A percentile compares a stretch with the other conserved stretches of the same genome.
phyloP scores from a whole-genome alignment of 2,113 vertebrate genomes.

The Calidris pugnax region DNA sequence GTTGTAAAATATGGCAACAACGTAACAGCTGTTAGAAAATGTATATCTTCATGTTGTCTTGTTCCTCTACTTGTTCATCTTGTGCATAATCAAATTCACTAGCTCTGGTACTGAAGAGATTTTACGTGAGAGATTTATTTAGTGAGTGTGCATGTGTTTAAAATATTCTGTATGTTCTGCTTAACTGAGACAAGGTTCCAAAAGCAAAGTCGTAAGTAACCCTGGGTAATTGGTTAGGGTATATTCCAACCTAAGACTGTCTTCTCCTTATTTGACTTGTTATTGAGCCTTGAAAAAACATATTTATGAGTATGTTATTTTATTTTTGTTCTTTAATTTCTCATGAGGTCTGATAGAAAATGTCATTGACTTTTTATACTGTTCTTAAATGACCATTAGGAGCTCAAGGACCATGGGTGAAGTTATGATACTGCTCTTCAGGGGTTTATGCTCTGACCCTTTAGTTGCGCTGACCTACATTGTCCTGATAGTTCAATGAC shows the following conservation, averaged over 20 bases:
- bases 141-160: not conserved
- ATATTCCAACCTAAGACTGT: not conserved
- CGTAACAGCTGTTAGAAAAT: constrained; percentile 6
- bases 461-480: not conserved
- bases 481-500: not conserved
- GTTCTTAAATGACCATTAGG: not conserved
- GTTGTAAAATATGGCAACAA: constrained; percentile 33
- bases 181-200: not conserved
- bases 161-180: not conserved
- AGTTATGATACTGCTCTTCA: not conserved
- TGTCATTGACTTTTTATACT: not conserved
- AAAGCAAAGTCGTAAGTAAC: not conserved
- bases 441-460: not conserved
- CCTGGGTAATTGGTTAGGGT: not conserved
- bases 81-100: not conserved
- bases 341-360: not conserved
- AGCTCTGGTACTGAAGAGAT: not conserved
- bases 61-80: not conserved
- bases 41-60: not conserved
- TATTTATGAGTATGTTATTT: not conserved
- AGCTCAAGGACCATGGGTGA: fast-evolving
- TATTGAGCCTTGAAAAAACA: not conserved
- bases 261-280: not conserved
- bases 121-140: not conserved
- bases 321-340: not conserved